Percentiles rank a stretch among this genome's conserved stretches.
These are phyloP conservation scores for Lucilia cuprina DNA, from an alignment of 1,140 invertebrate genomes.

Conservation along the genomic window DNA sequence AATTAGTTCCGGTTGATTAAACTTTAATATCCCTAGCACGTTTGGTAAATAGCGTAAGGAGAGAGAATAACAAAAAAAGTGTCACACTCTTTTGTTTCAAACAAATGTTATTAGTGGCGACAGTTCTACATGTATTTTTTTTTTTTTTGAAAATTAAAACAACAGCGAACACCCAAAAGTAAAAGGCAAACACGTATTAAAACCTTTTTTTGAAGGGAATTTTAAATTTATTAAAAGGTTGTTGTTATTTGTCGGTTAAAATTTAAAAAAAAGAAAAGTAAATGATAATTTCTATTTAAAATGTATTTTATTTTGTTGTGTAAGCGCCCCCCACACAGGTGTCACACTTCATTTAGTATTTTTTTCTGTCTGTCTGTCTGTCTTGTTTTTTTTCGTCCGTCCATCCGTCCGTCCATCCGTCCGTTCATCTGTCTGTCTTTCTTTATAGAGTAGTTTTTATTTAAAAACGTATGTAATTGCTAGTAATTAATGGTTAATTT, in stretches of 20 bases:
- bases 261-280: too few species aligned
- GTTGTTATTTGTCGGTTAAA: too few species aligned
- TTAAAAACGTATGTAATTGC: conserved; percentile 18
- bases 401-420: too few species aligned
- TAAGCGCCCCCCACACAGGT: conserved; percentile 25
- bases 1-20: conserved; percentile 33
- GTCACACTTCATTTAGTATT: conserved; percentile 21
- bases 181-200: background rate
- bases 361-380: too few species aligned
- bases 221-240: background rate
- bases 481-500: conserved; percentile 13
- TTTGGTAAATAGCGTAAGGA: background rate
- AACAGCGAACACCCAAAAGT: background rate
- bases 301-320: background rate
- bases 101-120: conserved; percentile 23
- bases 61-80: background rate
- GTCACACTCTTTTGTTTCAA: background rate
- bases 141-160: background rate
- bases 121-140: background rate
- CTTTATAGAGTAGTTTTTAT: conserved; percentile 2
- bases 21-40: conserved; percentile 10
- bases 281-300: background rate
- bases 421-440: too few species aligned
- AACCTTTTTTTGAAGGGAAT: background rate
- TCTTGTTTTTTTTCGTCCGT: too few species aligned